phyloP scores from a whole-genome alignment of 2,888 invertebrate genomes.

The Linnaemya vulpina region DNA sequence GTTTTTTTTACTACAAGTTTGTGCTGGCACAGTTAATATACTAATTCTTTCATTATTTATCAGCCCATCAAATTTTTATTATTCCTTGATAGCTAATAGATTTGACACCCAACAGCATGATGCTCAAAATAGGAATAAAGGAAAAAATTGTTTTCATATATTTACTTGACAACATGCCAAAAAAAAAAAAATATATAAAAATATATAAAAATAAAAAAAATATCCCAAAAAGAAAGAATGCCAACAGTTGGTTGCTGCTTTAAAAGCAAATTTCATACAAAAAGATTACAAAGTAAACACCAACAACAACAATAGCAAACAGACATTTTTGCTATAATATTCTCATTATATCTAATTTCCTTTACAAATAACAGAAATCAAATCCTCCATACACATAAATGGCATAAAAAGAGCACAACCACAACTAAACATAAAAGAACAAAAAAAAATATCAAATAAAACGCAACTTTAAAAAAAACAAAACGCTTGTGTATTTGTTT shows the following conservation, averaged over 20 bases:
- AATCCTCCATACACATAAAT: constrained; percentile 21
- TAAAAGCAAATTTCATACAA: not conserved
- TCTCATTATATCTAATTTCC: constrained; percentile 24
- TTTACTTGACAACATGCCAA: constrained; percentile 7
- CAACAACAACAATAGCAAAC: not conserved
- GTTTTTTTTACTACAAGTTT: too few species aligned
- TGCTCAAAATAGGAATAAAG: not conserved
- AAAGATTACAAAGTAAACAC: not conserved
- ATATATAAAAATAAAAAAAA: constrained; percentile 1
- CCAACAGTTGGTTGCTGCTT: constrained; percentile 45
- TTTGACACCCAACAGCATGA: not conserved
- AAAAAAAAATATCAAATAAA: too few species aligned
- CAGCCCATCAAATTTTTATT: not conserved
- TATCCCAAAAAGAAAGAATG: not conserved
- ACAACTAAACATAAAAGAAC: too few species aligned
- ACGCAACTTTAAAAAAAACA: not conserved
- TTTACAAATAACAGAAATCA: constrained; percentile 33
- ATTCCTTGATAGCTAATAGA: not conserved
- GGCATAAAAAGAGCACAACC: not conserved
- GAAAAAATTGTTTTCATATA: not conserved
- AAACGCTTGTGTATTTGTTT: not conserved
- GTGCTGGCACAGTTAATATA: not conserved
- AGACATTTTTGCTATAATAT: not conserved
- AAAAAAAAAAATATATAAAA: too few species aligned
- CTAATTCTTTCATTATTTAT: not conserved